Evolutionary conservation across 2,888 invertebrate genomes (phyloP).

Genomic region (Abscondita cerata): DNA sequence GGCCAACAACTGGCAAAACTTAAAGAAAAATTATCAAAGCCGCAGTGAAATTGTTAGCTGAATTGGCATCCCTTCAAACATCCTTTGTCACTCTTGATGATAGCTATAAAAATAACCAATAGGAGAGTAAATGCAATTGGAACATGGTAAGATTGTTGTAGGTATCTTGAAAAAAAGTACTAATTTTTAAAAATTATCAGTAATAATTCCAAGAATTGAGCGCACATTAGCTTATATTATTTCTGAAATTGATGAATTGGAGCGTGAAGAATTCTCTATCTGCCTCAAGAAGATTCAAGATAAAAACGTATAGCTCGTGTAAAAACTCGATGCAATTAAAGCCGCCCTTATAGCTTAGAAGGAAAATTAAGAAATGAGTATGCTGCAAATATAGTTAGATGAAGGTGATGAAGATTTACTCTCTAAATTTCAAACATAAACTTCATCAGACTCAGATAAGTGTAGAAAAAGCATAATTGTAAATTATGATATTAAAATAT

Average conservation of each 20-base stretch:
- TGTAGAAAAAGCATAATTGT: no score
- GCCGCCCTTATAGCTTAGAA: slow-evolving; percentile 59
- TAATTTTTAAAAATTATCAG: neutral
- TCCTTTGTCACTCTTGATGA: slow-evolving; percentile 98
- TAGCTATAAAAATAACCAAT: slow-evolving; percentile 98
- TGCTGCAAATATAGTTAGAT: slow-evolving; percentile 72
- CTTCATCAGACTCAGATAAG: no score
- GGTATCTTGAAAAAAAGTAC: neutral
- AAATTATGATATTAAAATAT: no score
- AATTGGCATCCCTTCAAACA: slow-evolving; percentile 97
- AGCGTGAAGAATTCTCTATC: slow-evolving; percentile 98
- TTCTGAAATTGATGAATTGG: slow-evolving; percentile 97
- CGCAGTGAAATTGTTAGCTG: slow-evolving; percentile 94
- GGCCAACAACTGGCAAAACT: slow-evolving; percentile 96
- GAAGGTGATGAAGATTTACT: slow-evolving; percentile 91
- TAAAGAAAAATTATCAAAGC: slow-evolving; percentile 98
- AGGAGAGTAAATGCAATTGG: slow-evolving; percentile 99
- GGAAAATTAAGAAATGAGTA: slow-evolving; percentile 48
- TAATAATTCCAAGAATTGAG: slow-evolving; percentile 11
- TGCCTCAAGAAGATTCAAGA: slow-evolving; percentile 93
- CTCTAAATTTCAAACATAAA: slow-evolving; percentile 80
- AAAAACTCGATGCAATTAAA: slow-evolving; percentile 69
- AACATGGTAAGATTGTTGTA: slow-evolving; percentile 78
- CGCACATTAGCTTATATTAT: slow-evolving; percentile 80
- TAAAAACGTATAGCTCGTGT: slow-evolving; percentile 85